Conservation (phyloP, 1,140 invertebrate species). For the Cotesia glomerata region DNA sequence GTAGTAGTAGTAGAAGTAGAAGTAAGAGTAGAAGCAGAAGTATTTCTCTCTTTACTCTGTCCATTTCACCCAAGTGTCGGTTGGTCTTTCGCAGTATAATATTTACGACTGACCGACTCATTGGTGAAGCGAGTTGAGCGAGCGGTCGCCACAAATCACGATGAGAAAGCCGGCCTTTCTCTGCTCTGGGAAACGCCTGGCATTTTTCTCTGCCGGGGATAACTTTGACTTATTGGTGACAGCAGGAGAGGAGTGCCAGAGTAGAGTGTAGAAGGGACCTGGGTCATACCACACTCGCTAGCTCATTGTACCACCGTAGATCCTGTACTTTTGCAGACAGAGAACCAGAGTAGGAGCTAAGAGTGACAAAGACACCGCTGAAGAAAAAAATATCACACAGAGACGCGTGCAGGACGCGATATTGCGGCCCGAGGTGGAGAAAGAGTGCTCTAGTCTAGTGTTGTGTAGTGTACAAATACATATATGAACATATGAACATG, state of each 20-base stretch:
- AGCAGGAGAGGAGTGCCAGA: slow-evolving; percentile 40
- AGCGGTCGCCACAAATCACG: slow-evolving; percentile 62
- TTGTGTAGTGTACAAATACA: background rate
- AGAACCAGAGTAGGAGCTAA: slow-evolving; percentile 23
- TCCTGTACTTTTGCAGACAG: slow-evolving; percentile 17
- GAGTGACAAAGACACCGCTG: slow-evolving; percentile 3
- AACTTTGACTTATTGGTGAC: slow-evolving; percentile 64
- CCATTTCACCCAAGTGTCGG: slow-evolving; percentile 29
- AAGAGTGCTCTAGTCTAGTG: background rate
- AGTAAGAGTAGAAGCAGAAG: slow-evolving; percentile 9
- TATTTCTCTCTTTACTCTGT: slow-evolving; percentile 15
- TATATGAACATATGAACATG: no score
- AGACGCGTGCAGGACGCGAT: slow-evolving; percentile 28
- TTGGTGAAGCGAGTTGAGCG: slow-evolving; percentile 62
- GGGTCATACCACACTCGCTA: background rate
- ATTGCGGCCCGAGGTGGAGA: background rate
- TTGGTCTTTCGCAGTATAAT: slow-evolving; percentile 45
- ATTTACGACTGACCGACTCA: slow-evolving; percentile 65
- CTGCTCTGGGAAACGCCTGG: slow-evolving; percentile 61
- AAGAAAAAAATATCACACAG: slow-evolving; percentile 10
- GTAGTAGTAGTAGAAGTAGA: background rate
- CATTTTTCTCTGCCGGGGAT: slow-evolving; percentile 60
- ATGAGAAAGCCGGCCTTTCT: slow-evolving; percentile 61
- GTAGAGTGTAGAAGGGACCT: slow-evolving; percentile 26
- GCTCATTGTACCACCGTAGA: background rate